Base-by-base conservation (phyloP, 23 tunicate species). In the Halocynthia roretzi region DNA sequence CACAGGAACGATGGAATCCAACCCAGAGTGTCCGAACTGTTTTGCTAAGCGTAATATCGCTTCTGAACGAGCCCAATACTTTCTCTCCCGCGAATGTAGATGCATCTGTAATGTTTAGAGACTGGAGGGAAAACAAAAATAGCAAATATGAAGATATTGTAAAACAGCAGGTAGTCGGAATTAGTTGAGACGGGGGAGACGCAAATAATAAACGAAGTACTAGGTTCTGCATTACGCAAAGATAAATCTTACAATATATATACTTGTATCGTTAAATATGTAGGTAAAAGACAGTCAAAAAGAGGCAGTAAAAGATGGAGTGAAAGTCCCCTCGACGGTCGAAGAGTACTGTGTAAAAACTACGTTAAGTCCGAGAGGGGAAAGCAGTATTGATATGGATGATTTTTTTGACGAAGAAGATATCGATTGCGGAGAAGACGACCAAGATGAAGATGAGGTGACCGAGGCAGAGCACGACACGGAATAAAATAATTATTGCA, bases 1-100 rank as follows among this genome's bases (percentile, higher is more conserved):
- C 99, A 10, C 88, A 88, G 80, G 99, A 94, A 56, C 76, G 99
- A 77, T 94, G 99, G 99, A 94, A 94, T 80, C 99, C 99, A 40
- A 94, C 99, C 10, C 99, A 94, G 62, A 84, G 79, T 60, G 99
- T 94, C 17, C 77, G 99, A 66, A 88, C 99, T 7, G 82, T 94
- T 52, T 75, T 94, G 44, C 87, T 94, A 83, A 83, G 90, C 70
- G 90, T 94, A 10, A 94, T 94, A 10, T 94, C 99, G 0, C 62
- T 94, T 0, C 82, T 94, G 44, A 94, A 94, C 78, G 99, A 94
- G 61, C 99, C 99, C 6, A 94, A 94, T 81, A 94, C 99, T 10
- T 78, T 84, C 61, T 87, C 95, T 0, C 99, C 99, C 14, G 99
- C 99, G 8, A 94, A 94, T 71, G 96, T 94, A n/a, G 99, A 94